Base-by-base conservation (phyloP, 2,113 vertebrate genomes). In the Cyanoramphus novaezelandiae region DNA sequence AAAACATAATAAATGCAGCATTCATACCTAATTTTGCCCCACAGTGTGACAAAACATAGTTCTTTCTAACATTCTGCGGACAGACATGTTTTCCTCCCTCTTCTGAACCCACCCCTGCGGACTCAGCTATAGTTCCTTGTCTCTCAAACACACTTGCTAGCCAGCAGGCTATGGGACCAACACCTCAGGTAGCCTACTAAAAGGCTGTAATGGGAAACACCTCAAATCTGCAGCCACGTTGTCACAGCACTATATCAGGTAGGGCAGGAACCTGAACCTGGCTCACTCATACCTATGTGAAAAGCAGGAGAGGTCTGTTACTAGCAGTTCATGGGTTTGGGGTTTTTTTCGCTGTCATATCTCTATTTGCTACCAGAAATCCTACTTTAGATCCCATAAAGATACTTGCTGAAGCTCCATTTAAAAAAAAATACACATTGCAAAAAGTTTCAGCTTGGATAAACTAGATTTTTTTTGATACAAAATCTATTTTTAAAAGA, bases 301-400 rank as follows among this genome's bases (percentile, higher is more conserved):
- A 44, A 7, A 15, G 2, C 3, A n/a, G 11, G 19, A 90, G 29
- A 74, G 17, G 11, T 77, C 37, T 6, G 4, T 28, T 39, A 59
- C 17, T 41, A 37, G 14, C 53, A 81, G 87, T 33, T 92, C 23
- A 65, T 2, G 12, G 4, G 3, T 12, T 21, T 0, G 0, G 0
- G 16, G 44, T 88, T 76, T 29, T 47, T 88, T 77, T 75, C 71
- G 3, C 33, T 78, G 52, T 67, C 33, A 11, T 43, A 74, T 53
- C 31, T 24, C 0, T 41, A 70, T 77, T 84, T 75, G 7, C 68
- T 19, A 47, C 24, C 27, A 83, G n/a, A n/a, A 92, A 80, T 81
- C 55, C 43, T 39, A 63, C 20, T 13, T 17, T 62, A 63, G 8
- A 74, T 23, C 49, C 13, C 8, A 55, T 75, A 37, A 70, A 69